Evolutionary conservation across 2,797 vertebrate species (phyloP).

Genomic region (Micrastur ruficollis): DNA sequence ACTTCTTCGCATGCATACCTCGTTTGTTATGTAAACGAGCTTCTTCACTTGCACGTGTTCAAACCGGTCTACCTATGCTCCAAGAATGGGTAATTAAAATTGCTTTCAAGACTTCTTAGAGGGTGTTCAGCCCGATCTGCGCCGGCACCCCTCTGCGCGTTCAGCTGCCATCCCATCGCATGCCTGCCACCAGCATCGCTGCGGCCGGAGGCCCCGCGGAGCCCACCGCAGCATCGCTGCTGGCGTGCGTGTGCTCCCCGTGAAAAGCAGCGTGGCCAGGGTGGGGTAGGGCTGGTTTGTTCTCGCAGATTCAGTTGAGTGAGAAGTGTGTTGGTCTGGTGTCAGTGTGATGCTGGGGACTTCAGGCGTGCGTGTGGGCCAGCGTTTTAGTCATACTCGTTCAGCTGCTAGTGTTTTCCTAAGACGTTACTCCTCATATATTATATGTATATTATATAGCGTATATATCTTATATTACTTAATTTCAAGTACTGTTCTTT

Average conservation of each 20-base stretch:
- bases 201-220: fast-evolving
- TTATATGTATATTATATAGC: neutral
- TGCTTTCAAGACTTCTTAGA: neutral
- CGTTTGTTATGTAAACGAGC: conserved; percentile 1
- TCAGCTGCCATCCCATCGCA: fast-evolving
- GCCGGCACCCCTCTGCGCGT: fast-evolving
- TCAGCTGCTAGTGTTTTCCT: neutral
- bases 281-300: neutral
- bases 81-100: neutral
- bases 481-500: neutral
- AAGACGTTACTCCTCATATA: neutral
- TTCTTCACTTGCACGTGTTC: neutral
- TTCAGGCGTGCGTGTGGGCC: fast-evolving
- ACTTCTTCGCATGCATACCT: neutral
- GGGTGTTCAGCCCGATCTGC: fast-evolving
- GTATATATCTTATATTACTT: neutral
- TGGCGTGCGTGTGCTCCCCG: fast-evolving
- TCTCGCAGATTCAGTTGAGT: neutral
- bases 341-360: no score
- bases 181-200: fast-evolving
- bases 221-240: fast-evolving
- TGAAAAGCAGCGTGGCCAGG: neutral
- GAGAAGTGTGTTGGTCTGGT: neutral
- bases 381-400: neutral
- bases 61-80: neutral